These are phyloP conservation scores for Crotalus horridus DNA, from an alignment of 2,113 vertebrate genomes.

Conservation along the genomic window DNA sequence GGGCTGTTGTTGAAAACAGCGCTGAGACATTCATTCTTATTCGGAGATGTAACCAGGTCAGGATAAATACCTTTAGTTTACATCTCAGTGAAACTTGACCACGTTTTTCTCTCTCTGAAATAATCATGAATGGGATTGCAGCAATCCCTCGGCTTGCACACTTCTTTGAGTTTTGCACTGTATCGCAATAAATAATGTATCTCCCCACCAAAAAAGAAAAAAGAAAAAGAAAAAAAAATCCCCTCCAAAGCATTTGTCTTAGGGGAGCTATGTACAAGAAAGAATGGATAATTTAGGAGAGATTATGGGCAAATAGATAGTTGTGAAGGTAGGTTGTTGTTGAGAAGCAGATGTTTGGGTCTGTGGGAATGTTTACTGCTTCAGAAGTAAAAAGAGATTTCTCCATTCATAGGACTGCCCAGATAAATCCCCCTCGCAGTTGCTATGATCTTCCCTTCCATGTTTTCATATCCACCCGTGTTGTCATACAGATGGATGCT, in stretches of 20 bases:
- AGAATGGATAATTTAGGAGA: background rate
- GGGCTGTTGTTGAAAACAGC: background rate
- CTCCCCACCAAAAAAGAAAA: background rate
- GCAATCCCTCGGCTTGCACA: background rate
- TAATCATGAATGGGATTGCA: background rate
- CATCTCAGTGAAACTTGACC: background rate
- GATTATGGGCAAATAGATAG: background rate
- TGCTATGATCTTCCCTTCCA: background rate
- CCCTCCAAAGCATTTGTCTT: background rate
- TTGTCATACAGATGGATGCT: background rate
- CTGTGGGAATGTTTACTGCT: background rate
- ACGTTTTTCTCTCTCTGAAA: background rate
- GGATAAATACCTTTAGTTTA: background rate
- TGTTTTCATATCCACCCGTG: background rate
- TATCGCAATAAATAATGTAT: background rate
- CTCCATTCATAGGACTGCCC: background rate
- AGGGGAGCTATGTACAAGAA: background rate
- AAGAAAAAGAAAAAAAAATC: accelerated
- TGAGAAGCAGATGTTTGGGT: background rate
- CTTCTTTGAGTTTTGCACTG: background rate
- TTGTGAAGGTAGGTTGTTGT: background rate
- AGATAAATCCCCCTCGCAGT: background rate
- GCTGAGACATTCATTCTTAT: background rate
- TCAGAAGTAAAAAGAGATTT: background rate
- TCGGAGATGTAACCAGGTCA: background rate